Evolutionary conservation across 2,888 invertebrate species (phyloP).

Genomic region (Rhagonycha lutea): DNA sequence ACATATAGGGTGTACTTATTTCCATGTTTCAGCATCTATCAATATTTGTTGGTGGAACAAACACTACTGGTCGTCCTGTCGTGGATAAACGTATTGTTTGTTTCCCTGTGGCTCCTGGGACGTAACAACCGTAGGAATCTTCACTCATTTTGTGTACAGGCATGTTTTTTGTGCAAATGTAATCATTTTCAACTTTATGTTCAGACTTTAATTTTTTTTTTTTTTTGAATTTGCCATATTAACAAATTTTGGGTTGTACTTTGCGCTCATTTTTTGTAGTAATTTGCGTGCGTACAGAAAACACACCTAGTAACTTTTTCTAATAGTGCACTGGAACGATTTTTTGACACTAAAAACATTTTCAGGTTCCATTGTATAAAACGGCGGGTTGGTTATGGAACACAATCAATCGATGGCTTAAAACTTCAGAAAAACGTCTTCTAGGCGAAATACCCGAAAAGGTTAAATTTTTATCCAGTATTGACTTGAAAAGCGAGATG

Average conservation of each 20-base stretch:
- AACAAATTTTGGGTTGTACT: background rate
- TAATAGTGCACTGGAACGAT: background rate
- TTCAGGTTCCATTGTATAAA: conserved; percentile 85
- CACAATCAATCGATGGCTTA: conserved; percentile 80
- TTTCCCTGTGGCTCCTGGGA: conserved; percentile 35
- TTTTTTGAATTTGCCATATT: background rate
- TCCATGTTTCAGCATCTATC: conserved; percentile 52
- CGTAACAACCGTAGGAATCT: conserved; percentile 45
- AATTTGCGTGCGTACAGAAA: conserved; percentile 10
- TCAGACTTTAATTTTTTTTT: background rate
- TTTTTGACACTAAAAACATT: conserved; percentile 17
- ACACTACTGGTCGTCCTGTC: conserved; percentile 40
- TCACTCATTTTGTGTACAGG: conserved; percentile 40
- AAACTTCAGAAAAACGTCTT: conserved; percentile 60
- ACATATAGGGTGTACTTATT: conserved; percentile 55
- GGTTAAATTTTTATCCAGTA: conserved; percentile 35
- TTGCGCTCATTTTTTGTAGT: background rate
- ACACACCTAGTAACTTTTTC: conserved; percentile 17
- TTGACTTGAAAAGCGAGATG: conserved; percentile 68
- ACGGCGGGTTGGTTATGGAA: conserved; percentile 95
- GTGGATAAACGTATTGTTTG: conserved; percentile 38
- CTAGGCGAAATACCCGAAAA: conserved; percentile 49
- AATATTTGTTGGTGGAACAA: conserved; percentile 35
- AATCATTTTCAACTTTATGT: background rate
- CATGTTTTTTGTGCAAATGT: conserved; percentile 33